Conservation (phyloP, 2,888 invertebrate species). For the Coenonympha arcania region DNA sequence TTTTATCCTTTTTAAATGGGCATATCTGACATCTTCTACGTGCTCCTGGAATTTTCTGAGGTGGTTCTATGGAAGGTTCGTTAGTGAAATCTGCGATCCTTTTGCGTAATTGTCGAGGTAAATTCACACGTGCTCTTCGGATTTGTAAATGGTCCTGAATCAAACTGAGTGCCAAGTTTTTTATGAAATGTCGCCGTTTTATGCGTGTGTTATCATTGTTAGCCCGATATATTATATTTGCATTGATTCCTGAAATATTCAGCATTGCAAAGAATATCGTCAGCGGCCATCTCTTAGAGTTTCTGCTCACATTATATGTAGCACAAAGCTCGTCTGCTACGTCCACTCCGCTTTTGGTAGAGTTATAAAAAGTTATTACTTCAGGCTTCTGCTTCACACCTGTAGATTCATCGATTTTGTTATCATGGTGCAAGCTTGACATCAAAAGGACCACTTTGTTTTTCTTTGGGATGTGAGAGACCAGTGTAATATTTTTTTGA, state of each 20-base stretch:
- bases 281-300: slow-evolving; percentile 13
- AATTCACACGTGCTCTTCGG: background rate
- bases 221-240: background rate
- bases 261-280: slow-evolving; percentile 7
- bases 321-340: slow-evolving; percentile 20
- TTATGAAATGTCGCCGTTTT: background rate
- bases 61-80: too few species aligned
- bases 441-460: slow-evolving; percentile 20
- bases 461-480: slow-evolving; percentile 20
- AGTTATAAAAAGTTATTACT: slow-evolving; percentile 24
- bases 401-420: slow-evolving; percentile 22
- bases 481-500: slow-evolving; percentile 21
- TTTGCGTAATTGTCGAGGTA: background rate
- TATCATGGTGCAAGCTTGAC: slow-evolving; percentile 25
- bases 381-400: slow-evolving; percentile 21
- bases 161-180: background rate
- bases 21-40: too few species aligned
- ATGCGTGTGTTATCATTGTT: background rate
- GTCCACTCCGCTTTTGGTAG: slow-evolving; percentile 16
- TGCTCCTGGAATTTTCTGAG: too few species aligned
- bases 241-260: slow-evolving; percentile 2
- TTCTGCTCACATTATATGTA: slow-evolving; percentile 16
- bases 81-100: too few species aligned
- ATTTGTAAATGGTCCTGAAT: too few species aligned
- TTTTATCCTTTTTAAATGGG: too few species aligned